phyloP scores from a whole-genome alignment of 2,113 vertebrate species.

The Brachyistius frenatus region DNA sequence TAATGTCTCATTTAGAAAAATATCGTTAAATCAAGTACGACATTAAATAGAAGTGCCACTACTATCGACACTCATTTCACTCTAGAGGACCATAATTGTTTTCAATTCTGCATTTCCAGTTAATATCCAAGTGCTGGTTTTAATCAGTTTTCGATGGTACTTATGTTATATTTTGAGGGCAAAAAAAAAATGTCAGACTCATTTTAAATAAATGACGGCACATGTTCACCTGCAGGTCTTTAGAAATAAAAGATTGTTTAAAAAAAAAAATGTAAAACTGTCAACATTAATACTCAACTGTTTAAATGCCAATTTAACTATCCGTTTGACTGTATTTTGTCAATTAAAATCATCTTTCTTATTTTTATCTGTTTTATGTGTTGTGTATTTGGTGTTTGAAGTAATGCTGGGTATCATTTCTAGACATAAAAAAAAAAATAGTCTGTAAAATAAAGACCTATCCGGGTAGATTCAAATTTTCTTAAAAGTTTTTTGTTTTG shows the following conservation, averaged over 20 bases:
- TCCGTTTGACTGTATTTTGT: not conserved
- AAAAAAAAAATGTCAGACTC: not conserved
- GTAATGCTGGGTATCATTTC: not conserved
- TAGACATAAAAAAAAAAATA: too few relatives aligned
- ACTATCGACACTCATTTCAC: constrained; percentile 37
- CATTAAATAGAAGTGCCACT: constrained; percentile 42
- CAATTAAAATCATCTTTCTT: not conserved
- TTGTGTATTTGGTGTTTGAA: not conserved
- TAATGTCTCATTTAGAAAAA: constrained; percentile 5
- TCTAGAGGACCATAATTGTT: constrained; percentile 39
- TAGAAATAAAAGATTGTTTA: not conserved
- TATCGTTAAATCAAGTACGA: constrained; percentile 47
- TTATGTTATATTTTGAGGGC: constrained; percentile 3
- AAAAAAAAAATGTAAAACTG: not conserved
- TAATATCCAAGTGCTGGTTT: constrained; percentile 43
- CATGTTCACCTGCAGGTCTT: not conserved
- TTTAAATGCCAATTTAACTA: not conserved
- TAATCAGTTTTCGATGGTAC: constrained; percentile 27
- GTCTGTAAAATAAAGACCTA: too few relatives aligned
- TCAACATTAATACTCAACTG: not conserved
- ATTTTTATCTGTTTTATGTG: not conserved
- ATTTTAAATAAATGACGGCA: not conserved
- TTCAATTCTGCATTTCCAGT: constrained; percentile 36
- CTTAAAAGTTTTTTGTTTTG: too few relatives aligned
- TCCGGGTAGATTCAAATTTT: too few relatives aligned